phyloP scores from a whole-genome alignment of 92 coral and sea anemone genomes.

The Paragorgia papillata region DNA sequence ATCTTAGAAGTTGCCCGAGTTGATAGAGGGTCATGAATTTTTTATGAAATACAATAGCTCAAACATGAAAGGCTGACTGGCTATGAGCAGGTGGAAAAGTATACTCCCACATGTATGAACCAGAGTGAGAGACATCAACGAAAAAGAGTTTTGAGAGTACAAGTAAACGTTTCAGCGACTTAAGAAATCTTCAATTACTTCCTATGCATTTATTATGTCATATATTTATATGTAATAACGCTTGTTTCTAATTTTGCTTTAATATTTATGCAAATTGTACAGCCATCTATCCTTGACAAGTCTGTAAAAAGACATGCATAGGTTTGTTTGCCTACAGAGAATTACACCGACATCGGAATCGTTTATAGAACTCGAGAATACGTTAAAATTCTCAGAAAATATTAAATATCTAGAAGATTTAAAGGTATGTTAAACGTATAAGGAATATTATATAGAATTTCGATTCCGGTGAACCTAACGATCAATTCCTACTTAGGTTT shows the following conservation, averaged over 20 bases:
- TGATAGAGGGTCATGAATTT: constrained; percentile 11
- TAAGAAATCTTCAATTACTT: background rate
- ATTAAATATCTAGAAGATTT: no score
- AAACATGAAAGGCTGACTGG: background rate
- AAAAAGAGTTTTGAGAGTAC: no score
- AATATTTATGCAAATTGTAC: constrained; percentile 25
- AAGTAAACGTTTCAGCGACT: no score
- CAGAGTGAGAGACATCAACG: no score
- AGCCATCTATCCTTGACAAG: background rate
- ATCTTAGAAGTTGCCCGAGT: background rate
- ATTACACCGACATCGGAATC: background rate
- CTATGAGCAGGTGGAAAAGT: constrained; percentile 34
- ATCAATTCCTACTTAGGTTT: background rate
- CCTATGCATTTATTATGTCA: background rate
- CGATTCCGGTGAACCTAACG: no score
- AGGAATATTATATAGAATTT: no score
- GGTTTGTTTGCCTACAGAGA: background rate
- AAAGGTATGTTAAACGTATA: background rate
- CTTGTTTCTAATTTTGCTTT: background rate
- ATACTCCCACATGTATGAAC: no score
- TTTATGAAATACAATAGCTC: constrained; percentile 30
- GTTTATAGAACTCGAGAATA: no score
- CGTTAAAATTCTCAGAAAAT: no score
- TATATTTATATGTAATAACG: background rate
- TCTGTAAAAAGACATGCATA: background rate